Evolutionary conservation across 2,888 invertebrate species (phyloP), one percentile per base, ranked within the genome.

Genomic region (Cheilosia urbana): DNA sequence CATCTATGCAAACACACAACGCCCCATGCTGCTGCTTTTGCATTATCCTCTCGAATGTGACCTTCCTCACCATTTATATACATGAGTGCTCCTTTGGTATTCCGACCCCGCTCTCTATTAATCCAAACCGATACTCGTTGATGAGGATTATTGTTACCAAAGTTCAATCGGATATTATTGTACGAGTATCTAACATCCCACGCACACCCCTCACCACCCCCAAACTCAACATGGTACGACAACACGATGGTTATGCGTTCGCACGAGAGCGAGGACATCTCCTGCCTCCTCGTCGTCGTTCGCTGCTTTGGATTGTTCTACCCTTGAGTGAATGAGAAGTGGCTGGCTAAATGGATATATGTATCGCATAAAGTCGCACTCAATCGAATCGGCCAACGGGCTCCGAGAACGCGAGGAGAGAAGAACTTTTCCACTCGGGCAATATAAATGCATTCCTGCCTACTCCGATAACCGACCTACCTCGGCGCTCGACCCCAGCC

Each of bases 151-250:
- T 75, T 84, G 84, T 71, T 75, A 75, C 71, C 84, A 84, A 80
- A 84, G 69, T 75, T 84, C 84, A 84, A 71, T 76, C 80, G 75
- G 80, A 80, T 80, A 71, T 75, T 80, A 72, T 84, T 84, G 79
- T 79, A n/a, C 55, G 30, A 30, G 55, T 24, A 77, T 77, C 71
- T 34, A 58, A 57, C 27, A 76, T 55, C 37, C 27, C 17, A 15
- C 15, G 55, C 34, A 45, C 37, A 5, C 9, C 21, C 62, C 3
- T 55, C 42, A 17, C 3, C 40, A 40, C 11, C 17, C 27, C 15
- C 4, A 9, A 15, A 17, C 17, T 40, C 37, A 47, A 60, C 45
- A 21, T 15, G 1, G 34, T 34, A 11, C 21, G 21, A 58, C 24
- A 47, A 40, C 37, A 40, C 47, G 37, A 65, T 72, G 49, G 45